phyloP scores from a whole-genome alignment of 2,797 vertebrate genomes.

The Rallus crepitans region DNA sequence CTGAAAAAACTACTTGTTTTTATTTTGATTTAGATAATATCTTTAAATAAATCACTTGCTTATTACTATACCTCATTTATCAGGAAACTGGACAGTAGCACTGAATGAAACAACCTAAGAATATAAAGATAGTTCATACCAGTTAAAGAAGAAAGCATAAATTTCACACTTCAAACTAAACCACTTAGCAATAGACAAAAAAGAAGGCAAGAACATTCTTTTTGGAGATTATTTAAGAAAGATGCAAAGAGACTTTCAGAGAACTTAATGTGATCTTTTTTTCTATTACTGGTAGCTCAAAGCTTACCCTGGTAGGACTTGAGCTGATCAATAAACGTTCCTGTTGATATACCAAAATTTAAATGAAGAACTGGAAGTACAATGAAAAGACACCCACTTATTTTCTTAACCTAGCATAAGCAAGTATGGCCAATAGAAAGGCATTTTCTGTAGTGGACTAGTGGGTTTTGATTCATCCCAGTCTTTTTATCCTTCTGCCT shows the following conservation, averaged over 20 bases:
- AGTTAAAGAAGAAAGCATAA: background rate
- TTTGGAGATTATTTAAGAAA: background rate
- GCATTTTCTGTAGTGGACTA: background rate
- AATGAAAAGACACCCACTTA: background rate
- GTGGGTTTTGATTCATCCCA: background rate
- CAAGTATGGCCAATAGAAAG: background rate
- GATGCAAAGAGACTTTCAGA: background rate
- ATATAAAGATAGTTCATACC: background rate
- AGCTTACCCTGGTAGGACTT: background rate
- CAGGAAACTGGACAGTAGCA: background rate
- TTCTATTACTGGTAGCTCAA: background rate
- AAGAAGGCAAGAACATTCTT: background rate
- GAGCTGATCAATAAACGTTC: background rate
- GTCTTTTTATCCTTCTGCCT: background rate
- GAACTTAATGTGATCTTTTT: background rate
- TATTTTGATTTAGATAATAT: background rate
- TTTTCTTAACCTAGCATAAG: background rate
- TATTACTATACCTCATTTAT: background rate
- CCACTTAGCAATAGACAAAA: background rate
- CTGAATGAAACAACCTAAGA: background rate
- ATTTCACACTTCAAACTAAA: background rate
- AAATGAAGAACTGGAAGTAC: background rate
- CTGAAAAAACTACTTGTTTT: background rate
- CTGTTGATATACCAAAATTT: background rate
- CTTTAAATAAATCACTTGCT: background rate